Base-by-base conservation (phyloP, 2,888 invertebrate species). In the Strigamia maritima region DNA sequence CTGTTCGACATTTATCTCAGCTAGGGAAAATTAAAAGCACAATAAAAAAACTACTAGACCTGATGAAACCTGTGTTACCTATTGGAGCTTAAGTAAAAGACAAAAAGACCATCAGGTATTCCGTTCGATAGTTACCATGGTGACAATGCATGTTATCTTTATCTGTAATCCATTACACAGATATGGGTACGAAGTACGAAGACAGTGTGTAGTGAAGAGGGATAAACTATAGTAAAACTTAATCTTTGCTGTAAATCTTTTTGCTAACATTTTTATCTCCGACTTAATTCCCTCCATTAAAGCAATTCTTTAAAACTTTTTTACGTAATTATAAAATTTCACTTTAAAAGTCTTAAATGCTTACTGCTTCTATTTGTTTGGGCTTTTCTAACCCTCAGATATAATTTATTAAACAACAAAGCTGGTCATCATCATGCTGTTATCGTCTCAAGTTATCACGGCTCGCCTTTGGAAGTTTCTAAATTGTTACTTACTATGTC, bases 61-160 rank as follows among this genome's bases (percentile, higher is more conserved):
- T 22, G 10, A 60, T 60, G 60, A 19, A 60, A 60, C 19, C 60
- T 19, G 19, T 60, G 60, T 60, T 60, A 10, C 4, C 60, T 60
- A 22, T 22, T 19, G 10, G 60, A 19, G 60, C 60, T 60, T 49
- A 49, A 49, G 49, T 49, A 60, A 60, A 60, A 60, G 60, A 3
- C n/a, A n/a, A 31, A 31, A 31, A 31, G 31, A 31, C 60, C 60
- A 60, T n/a, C 60, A 60, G 60, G 60, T 60, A 60, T 60, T 60
- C n/a, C 22, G 22, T 60, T 60, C 22, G 60, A 60, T 60, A 60
- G 60, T 60, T 60, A 22, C 60, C 22, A 60, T 60, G 60, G 60
- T 60, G 2, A 60, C 60, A 60, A 60, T 60, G 60, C 60, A 16
- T 60, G 60, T 60, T 60, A 60, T 60, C 60, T 60, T 60, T 60